Conservation (phyloP, 2,888 invertebrate genomes). For the Drosophila stalkeri region DNA sequence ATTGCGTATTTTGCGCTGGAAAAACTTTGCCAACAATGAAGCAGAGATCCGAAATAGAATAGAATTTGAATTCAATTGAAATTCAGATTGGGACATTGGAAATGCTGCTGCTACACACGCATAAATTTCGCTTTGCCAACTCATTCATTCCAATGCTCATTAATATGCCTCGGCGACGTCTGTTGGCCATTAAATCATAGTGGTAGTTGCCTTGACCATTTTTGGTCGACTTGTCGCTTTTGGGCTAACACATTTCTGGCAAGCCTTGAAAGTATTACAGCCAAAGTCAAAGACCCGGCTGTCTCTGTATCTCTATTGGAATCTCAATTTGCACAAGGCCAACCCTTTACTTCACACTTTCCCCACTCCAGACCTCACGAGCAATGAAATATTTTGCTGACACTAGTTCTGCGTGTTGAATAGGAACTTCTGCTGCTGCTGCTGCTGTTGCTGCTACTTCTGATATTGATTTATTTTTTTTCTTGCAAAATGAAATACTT, state of each 20-base stretch:
- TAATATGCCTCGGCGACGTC: slow-evolving; percentile 56
- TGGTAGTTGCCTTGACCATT: slow-evolving; percentile 62
- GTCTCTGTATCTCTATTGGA: background rate
- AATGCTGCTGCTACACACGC: slow-evolving; percentile 4
- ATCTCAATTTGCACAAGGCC: slow-evolving; percentile 43
- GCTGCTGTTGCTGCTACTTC: background rate
- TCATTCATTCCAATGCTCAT: slow-evolving; percentile 48
- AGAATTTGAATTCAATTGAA: slow-evolving; percentile 47
- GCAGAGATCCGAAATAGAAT: slow-evolving; percentile 17
- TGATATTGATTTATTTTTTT: slow-evolving; percentile 32
- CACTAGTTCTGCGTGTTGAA: slow-evolving; percentile 6
- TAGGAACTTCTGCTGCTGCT: background rate
- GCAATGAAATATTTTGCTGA: slow-evolving; percentile 17
- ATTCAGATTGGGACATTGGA: slow-evolving; percentile 29
- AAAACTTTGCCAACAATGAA: slow-evolving; percentile 37
- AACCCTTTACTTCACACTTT: slow-evolving; percentile 21
- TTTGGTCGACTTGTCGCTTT: slow-evolving; percentile 36
- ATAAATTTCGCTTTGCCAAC: slow-evolving; percentile 25
- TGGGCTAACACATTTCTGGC: slow-evolving; percentile 36
- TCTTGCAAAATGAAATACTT: background rate
- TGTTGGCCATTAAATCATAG: slow-evolving; percentile 66
- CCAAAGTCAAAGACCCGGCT: slow-evolving; percentile 43
- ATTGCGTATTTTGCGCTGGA: slow-evolving; percentile 13
- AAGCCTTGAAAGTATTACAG: slow-evolving; percentile 40
- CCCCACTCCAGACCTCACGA: background rate